Conservation (phyloP, 1,140 invertebrate species). For the Drosophila persimilis region DNA sequence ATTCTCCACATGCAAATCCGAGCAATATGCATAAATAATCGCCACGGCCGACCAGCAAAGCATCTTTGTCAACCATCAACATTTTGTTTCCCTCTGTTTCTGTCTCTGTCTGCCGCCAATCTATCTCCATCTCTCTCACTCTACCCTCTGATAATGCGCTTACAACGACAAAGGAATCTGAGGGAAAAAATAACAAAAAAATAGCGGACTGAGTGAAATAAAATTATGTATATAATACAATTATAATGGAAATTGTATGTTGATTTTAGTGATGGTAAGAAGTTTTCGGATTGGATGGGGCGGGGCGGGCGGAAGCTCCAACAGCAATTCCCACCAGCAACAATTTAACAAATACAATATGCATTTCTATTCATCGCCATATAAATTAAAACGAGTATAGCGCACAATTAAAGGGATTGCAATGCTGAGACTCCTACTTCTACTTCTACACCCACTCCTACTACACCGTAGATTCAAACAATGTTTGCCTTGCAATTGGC, state of each 20-base stretch:
- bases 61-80: conserved; percentile 47
- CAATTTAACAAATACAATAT: too few relatives aligned
- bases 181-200: not conserved
- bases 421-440: too few relatives aligned
- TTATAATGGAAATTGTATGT: conserved; percentile 29
- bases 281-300: too few relatives aligned
- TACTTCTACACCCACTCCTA: too few relatives aligned
- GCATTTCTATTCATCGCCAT: too few relatives aligned
- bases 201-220: not conserved
- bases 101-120: not conserved
- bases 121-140: not conserved
- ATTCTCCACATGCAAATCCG: conserved; percentile 54
- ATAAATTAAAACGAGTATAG: too few relatives aligned
- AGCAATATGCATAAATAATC: conserved; percentile 60
- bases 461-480: too few relatives aligned
- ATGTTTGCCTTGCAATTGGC: conserved; percentile 20
- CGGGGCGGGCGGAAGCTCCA: too few relatives aligned
- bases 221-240: conserved; percentile 14
- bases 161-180: conserved; percentile 6
- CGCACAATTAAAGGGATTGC: too few relatives aligned
- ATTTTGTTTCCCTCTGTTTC: conserved; percentile 37
- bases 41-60: conserved; percentile 31
- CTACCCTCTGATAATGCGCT: not conserved
- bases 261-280: conserved; percentile 25
- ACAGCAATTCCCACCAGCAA: too few relatives aligned